Conservation (phyloP, 2,797 vertebrate species). For the Helostoma temminkii region DNA sequence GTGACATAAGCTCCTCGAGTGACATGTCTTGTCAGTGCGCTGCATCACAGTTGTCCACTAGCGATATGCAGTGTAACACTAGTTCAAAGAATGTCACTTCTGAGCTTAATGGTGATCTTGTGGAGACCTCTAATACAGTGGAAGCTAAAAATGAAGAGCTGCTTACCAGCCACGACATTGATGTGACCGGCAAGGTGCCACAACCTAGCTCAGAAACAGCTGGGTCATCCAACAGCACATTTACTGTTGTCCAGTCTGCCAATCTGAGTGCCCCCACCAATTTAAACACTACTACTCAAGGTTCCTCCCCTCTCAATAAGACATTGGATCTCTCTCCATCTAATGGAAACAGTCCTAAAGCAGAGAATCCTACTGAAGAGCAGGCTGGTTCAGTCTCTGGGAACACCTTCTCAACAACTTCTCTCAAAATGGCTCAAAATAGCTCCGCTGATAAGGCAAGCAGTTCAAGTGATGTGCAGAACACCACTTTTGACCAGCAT, state of each 20-base stretch:
- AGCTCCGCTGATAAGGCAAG: slow-evolving; percentile 12
- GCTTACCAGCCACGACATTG: background rate
- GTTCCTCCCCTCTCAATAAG: slow-evolving; percentile 24
- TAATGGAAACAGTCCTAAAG: slow-evolving; percentile 1
- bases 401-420: background rate
- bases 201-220: slow-evolving; percentile 10
- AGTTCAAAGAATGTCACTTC: slow-evolving; percentile 28
- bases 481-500: slow-evolving; percentile 42
- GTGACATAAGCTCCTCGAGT: slow-evolving; percentile 37
- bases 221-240: slow-evolving; percentile 30
- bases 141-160: slow-evolving; percentile 16
- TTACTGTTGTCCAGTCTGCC: slow-evolving; percentile 9
- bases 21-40: slow-evolving; percentile 31
- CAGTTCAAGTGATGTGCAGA: slow-evolving; percentile 2
- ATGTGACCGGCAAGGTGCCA: background rate
- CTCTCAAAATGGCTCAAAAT: background rate
- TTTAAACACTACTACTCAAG: slow-evolving; percentile 12
- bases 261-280: background rate
- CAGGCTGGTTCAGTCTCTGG: background rate
- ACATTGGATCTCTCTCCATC: slow-evolving; percentile 44
- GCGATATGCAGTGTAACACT: slow-evolving; percentile 16
- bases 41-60: slow-evolving; percentile 4
- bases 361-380: background rate
- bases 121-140: background rate
- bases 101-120: slow-evolving; percentile 27